A percentile compares a stretch with the other conserved stretches of the same genome.
phyloP scores from a whole-genome alignment of 2,113 vertebrate genomes.

The Agapornis roseicollis region DNA sequence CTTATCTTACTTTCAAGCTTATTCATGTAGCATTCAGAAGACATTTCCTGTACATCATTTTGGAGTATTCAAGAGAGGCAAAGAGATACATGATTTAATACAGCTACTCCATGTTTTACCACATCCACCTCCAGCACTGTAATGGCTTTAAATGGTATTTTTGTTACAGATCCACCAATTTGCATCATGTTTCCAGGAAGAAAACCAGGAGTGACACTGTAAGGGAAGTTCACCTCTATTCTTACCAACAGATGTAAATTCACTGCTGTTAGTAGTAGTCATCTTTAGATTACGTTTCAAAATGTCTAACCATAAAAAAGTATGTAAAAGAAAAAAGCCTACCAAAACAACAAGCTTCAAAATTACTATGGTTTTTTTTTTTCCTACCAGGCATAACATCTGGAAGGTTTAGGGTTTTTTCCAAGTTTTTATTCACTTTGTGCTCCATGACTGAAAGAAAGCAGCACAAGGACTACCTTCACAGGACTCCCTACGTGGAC shows the following conservation, averaged over 20 bases:
- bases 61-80: not conserved
- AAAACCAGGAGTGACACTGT: not conserved
- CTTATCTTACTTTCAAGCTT: not conserved
- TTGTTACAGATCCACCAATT: not conserved
- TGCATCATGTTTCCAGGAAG: not conserved
- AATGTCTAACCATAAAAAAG: not conserved
- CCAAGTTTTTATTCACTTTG: not conserved
- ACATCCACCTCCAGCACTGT: not conserved
- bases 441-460: not conserved
- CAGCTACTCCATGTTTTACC: not conserved
- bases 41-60: not conserved
- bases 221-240: not conserved
- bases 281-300: not conserved
- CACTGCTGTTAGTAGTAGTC: not conserved
- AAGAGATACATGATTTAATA: accelerated
- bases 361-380: accelerated
- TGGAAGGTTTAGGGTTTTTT: no score
- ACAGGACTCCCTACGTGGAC: not conserved
- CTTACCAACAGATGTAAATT: not conserved
- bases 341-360: not conserved
- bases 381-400: not conserved
- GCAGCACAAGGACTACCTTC: not conserved
- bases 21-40: not conserved
- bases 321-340: not conserved
- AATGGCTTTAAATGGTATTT: not conserved